Percentiles rank a stretch among this genome's conserved stretches.
Evolutionary conservation across 2,797 vertebrate species (phyloP).

Genomic region (Amblyopsis hoosieri): DNA sequence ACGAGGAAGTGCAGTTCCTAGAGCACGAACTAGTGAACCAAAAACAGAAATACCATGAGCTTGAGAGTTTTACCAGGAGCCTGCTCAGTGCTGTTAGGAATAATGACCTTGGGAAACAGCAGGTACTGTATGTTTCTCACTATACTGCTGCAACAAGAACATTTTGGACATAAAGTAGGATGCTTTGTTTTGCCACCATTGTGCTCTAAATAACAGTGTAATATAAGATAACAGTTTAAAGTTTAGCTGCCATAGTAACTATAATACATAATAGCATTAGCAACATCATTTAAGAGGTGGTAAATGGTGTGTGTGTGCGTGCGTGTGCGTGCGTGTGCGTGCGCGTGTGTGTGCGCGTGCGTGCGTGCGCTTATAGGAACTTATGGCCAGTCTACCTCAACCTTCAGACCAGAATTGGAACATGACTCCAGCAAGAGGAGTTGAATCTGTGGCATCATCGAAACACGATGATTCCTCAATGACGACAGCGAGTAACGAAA

Average conservation of each 20-base stretch:
- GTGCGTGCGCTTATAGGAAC: slow-evolving; percentile 76
- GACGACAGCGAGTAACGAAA: slow-evolving; percentile 2
- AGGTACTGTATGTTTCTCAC: slow-evolving; percentile 72
- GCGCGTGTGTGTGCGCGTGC: neutral
- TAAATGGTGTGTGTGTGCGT: no score
- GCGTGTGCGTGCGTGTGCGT: no score
- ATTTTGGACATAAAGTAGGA: neutral
- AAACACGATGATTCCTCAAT: slow-evolving; percentile 37
- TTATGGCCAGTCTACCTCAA: slow-evolving; percentile 94
- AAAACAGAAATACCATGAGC: slow-evolving; percentile 92
- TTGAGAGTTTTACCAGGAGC: slow-evolving; percentile 88
- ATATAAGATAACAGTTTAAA: no score
- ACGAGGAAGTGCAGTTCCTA: slow-evolving; percentile 95
- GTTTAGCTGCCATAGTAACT: no score
- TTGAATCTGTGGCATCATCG: slow-evolving; percentile 30
- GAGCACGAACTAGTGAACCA: slow-evolving; percentile 93
- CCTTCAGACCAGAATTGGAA: slow-evolving; percentile 89
- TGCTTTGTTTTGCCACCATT: neutral
- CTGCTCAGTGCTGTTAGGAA: slow-evolving; percentile 89
- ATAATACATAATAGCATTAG: no score
- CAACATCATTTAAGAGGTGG: no score
- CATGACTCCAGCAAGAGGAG: slow-evolving; percentile 69
- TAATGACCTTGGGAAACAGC: slow-evolving; percentile 90
- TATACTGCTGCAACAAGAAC: no score
- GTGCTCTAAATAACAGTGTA: no score